A percentile compares a stretch with the other conserved stretches of the same genome.
Conservation (phyloP, 2,888 invertebrate species). For the Craniophora ligustri region DNA sequence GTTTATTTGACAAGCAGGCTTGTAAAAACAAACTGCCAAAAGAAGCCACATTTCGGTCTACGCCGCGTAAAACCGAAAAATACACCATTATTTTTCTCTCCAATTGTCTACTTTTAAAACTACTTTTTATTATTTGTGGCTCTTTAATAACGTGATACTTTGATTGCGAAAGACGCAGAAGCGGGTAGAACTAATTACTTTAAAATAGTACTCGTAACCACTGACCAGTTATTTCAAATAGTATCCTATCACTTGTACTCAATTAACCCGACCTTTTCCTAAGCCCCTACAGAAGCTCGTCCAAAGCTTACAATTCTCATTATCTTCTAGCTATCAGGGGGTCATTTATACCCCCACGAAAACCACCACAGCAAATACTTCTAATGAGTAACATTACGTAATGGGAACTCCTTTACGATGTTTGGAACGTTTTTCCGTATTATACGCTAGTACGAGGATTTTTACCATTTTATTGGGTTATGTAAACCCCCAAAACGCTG, state of each 20-base stretch:
- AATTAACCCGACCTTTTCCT: constrained; percentile 21
- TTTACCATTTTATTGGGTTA: constrained; percentile 71
- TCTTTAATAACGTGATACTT: too few relatives aligned
- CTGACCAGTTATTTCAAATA: constrained; percentile 37
- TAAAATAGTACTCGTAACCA: constrained; percentile 27
- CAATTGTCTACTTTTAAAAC: too few relatives aligned
- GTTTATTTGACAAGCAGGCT: too few relatives aligned
- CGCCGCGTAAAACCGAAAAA: too few relatives aligned
- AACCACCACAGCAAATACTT: constrained; percentile 41
- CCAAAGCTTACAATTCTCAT: constrained; percentile 15
- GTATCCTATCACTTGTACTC: constrained; percentile 1
- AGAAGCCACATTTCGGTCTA: too few relatives aligned
- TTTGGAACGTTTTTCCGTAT: constrained; percentile 54
- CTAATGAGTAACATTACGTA: constrained; percentile 48
- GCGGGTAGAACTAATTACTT: constrained; percentile 13
- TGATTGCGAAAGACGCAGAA: too few relatives aligned
- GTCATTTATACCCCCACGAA: constrained; percentile 13
- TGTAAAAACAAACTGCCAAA: too few relatives aligned
- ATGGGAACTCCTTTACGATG: constrained; percentile 43
- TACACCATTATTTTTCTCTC: too few relatives aligned
- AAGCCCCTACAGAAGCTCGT: constrained; percentile 3
- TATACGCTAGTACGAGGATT: constrained; percentile 62
- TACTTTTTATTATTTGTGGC: too few relatives aligned
- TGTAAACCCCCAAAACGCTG: constrained; percentile 54
- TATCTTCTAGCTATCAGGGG: constrained; percentile 32